Base-by-base conservation (phyloP, 2,113 vertebrate genomes). In the Mormyrus iriodes region DNA sequence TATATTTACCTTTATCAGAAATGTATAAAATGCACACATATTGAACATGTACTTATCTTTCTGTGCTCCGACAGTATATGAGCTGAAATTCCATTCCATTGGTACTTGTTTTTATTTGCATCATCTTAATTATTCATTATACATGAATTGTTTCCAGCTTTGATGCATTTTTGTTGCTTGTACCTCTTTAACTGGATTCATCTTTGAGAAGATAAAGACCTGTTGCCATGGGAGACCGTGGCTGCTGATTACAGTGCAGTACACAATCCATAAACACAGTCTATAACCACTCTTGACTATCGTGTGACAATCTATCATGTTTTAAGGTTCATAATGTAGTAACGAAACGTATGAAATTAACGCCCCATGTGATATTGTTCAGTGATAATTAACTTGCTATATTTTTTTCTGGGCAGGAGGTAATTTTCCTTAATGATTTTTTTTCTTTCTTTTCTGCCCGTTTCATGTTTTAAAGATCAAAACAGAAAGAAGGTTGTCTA, bases 401-500 rank as follows among this genome's bases (percentile, higher is more conserved):
- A 46, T 17, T 42, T 82, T 2, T n/a, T 21, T 24, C n/a, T 65
- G 61, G 21, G 31, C 73, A 35, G 8, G 27, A 12, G 27, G 3
- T 27, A 35, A 7, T 31, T 39, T 42, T 17, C n/a, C 15, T 82
- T 82, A 17, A 42, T 48, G 4, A n/a, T n/a, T n/a, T 51, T 85
- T 39, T 91, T 92, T 93, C 76, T 61, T 90, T 46, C 89, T 39
- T 35, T 21, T 5, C 88, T 84, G 89, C 87, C 53, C 84, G 51
- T 76, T 91, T 65, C 88, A 0, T 90, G 42, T 49, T 58, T 44
- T 55, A 85, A 94, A 95, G 95, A 94, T 91, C 39, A 93, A 96
- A 90, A 93, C 91, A 88, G 91, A 46, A 93, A 94, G 87, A 94
- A 95, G 94, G 94, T 94, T 93, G 69, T 90, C 27, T 83, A 65